Percentiles rank a stretch among this genome's conserved stretches.
Conservation (phyloP, 2,888 invertebrate species). For the Mayetiola destructor region DNA sequence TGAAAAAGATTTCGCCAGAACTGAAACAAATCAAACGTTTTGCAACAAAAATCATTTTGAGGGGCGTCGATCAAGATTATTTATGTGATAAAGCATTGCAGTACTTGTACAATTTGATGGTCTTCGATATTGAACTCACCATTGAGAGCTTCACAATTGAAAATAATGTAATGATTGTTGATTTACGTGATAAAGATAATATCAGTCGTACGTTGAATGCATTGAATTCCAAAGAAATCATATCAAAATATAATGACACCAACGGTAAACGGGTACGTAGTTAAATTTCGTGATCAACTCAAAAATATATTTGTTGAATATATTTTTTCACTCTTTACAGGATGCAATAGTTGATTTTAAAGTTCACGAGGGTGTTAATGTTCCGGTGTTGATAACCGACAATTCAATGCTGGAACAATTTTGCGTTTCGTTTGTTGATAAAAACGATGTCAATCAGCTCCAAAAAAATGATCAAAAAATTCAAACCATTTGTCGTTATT, state of each 20-base stretch:
- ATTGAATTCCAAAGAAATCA: neutral
- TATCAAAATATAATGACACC: neutral
- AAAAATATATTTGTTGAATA: neutral
- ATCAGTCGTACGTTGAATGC: neutral
- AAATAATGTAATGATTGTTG: too few relatives aligned
- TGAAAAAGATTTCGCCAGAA: neutral
- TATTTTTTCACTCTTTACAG: neutral
- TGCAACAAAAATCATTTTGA: neutral
- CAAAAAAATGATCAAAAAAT: neutral
- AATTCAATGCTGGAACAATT: neutral
- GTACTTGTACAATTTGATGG: neutral
- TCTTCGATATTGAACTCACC: neutral
- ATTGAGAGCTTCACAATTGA: too few relatives aligned
- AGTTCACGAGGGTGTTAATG: neutral
- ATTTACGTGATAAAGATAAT: too few relatives aligned
- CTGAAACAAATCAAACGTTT: neutral
- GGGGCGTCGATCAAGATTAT: neutral
- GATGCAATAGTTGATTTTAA: neutral
- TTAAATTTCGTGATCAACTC: neutral
- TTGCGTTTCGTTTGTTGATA: neutral
- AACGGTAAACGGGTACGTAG: neutral
- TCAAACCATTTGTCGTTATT: neutral
- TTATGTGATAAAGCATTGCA: neutral
- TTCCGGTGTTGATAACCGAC: neutral
- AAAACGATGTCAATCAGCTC: neutral